Conservation (phyloP, 2,113 vertebrate genomes). For the Bufo gargarizans region DNA sequence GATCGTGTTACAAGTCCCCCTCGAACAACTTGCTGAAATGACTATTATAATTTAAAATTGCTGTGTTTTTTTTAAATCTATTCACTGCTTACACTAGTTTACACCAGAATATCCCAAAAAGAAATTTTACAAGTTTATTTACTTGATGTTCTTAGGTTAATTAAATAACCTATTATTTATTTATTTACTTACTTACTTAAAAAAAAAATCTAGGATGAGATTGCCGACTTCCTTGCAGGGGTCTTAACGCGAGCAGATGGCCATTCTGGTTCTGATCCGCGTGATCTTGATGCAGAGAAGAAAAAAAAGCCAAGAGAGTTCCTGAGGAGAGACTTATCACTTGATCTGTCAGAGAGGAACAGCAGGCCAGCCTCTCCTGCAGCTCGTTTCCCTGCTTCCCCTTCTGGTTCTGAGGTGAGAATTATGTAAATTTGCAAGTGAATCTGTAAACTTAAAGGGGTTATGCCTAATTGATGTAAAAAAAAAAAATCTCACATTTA, state of each 20-base stretch:
- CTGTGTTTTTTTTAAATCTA: no score
- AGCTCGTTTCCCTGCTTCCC: slow-evolving; percentile 84
- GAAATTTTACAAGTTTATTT: neutral
- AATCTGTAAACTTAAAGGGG: no score
- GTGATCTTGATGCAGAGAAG: slow-evolving; percentile 91
- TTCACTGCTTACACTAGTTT: no score
- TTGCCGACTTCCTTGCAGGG: slow-evolving; percentile 90
- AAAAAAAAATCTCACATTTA: no score
- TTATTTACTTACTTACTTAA: no score
- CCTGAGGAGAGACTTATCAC: slow-evolving; percentile 84
- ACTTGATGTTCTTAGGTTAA: neutral
- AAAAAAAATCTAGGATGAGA: slow-evolving; percentile 88
- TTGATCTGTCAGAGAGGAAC: slow-evolving; percentile 83
- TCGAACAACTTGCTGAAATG: no score
- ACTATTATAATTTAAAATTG: no score
- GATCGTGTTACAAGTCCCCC: no score
- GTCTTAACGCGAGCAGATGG: slow-evolving; percentile 86
- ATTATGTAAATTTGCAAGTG: neutral
- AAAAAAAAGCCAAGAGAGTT: slow-evolving; percentile 79
- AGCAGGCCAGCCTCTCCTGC: slow-evolving; percentile 86
- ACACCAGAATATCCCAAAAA: no score
- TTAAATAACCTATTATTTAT: neutral
- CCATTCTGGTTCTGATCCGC: slow-evolving; percentile 81
- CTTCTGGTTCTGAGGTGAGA: slow-evolving; percentile 89
- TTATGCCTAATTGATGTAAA: no score